phyloP scores from a whole-genome alignment of 2,113 vertebrate genomes.

The Machaerirhynchus nigripectus region DNA sequence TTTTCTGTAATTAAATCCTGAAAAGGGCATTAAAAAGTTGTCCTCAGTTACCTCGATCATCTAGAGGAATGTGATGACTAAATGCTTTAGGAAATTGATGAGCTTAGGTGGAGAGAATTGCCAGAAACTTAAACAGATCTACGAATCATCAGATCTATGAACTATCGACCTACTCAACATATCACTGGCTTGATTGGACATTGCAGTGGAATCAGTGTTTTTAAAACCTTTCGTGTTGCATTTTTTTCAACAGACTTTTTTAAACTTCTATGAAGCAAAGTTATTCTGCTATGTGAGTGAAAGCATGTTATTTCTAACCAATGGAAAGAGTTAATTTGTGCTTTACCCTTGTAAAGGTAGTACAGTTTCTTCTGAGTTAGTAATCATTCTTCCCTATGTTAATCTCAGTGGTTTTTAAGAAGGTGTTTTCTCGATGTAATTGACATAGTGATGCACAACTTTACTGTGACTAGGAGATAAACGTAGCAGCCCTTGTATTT shows the following conservation, averaged over 20 bases:
- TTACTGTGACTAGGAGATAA: neutral
- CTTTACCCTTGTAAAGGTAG: neutral
- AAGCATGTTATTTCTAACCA: neutral
- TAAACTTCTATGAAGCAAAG: neutral
- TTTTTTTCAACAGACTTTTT: neutral
- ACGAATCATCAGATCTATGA: neutral
- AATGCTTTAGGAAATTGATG: neutral
- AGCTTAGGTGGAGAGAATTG: neutral
- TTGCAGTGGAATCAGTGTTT: neutral
- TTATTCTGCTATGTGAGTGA: fast-evolving
- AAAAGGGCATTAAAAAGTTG: neutral
- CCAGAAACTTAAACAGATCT: neutral
- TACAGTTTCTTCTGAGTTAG: neutral
- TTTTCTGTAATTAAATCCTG: neutral
- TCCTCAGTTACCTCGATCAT: neutral
- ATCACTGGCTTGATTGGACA: neutral
- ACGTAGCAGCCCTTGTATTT: neutral
- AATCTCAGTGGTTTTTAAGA: neutral
- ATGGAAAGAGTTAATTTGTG: neutral
- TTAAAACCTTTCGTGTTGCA: neutral
- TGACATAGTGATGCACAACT: neutral
- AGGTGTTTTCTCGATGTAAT: neutral
- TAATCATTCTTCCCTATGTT: neutral
- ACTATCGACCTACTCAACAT: neutral
- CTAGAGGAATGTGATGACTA: neutral